Evolutionary conservation across 2,888 invertebrate species (phyloP).

Genomic region (Apamea sordens): DNA sequence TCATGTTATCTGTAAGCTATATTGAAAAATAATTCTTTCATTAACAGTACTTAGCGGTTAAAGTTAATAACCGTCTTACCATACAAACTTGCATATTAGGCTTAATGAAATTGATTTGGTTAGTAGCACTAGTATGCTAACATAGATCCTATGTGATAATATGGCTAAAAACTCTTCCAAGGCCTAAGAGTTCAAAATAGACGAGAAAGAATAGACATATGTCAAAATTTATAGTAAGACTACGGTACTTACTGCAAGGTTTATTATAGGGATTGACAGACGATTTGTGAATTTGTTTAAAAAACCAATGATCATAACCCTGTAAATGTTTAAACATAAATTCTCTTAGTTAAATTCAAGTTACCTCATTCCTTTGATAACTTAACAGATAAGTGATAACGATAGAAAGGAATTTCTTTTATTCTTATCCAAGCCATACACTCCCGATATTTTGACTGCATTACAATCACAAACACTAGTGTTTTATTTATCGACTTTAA

Average conservation of each 20-base stretch:
- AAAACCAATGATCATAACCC: neutral
- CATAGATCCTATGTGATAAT: slow-evolving; percentile 13
- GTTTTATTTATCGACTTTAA: slow-evolving; percentile 8
- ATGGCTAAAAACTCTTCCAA: slow-evolving; percentile 10
- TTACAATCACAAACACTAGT: slow-evolving; percentile 23
- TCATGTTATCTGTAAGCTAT: slow-evolving; percentile 18
- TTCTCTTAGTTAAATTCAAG: neutral
- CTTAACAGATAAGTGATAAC: slow-evolving; percentile 50
- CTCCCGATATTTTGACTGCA: slow-evolving; percentile 36
- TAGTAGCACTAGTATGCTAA: slow-evolving; percentile 7
- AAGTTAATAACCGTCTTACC: slow-evolving; percentile 9
- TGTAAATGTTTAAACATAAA: slow-evolving; percentile 4
- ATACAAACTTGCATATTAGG: slow-evolving; percentile 5
- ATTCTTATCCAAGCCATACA: slow-evolving; percentile 47
- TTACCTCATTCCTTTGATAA: slow-evolving; percentile 29
- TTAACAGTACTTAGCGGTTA: slow-evolving; percentile 7
- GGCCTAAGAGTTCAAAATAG: slow-evolving; percentile 13
- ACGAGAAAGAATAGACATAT: slow-evolving; percentile 7
- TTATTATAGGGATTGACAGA: neutral
- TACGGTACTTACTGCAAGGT: neutral
- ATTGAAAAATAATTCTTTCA: slow-evolving; percentile 25
- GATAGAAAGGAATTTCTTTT: slow-evolving; percentile 34
- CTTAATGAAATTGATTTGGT: slow-evolving; percentile 19
- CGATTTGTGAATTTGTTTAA: neutral
- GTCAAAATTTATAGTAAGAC: neutral